Evolutionary conservation across 2,888 invertebrate genomes (phyloP), one percentile per base, ranked within the genome.

Genomic region (Eucera pruinosa): DNA sequence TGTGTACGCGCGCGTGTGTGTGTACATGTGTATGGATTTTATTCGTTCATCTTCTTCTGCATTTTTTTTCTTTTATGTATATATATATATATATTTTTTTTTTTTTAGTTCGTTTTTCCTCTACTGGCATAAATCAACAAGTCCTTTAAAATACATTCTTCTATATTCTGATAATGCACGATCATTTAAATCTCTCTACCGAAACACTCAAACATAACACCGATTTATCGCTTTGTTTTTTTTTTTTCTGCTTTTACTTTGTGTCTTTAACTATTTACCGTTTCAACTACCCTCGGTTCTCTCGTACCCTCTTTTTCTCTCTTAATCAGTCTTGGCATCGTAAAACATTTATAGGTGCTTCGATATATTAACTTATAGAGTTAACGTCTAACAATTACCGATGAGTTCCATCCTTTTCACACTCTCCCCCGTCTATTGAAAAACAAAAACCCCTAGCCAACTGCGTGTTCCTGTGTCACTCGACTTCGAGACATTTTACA

Each of bases 141-240:
- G 85, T 89, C 86, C 87, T 83, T 91, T 90, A 91, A 91, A 91
- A 90, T 91, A 91, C 89, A 88, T 88, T 85, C 86, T 81, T 89
- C 86, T 89, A 89, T 89, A 89, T 89, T 83, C 79, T 86, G 86
- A 85, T 87, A 89, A 90, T 90, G 84, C 90, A 89, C 87, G 87
- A 89, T 86, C 89, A 86, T 91, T 65, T 91, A 90, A 91, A 91
- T 87, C 88, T 91, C 89, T 91, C 91, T 91, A 91, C 89, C 86
- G 88, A 89, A 74, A 91, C 91, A 92, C 87, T 88, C 91, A 91
- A 91, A 92, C 92, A 88, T 91, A 92, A 92, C 92, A 92, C 89
- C 88, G 84, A 91, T 89, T 90, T 85, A 88, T 82, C 82, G 75
- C 73, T 70, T 48, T 64, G 52, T 61, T 39, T 70, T 23, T 43